A percentile compares a stretch with the other conserved stretches of the same genome.
phyloP scores from a whole-genome alignment of 1,140 invertebrate genomes.

The Drosophila sp. region DNA sequence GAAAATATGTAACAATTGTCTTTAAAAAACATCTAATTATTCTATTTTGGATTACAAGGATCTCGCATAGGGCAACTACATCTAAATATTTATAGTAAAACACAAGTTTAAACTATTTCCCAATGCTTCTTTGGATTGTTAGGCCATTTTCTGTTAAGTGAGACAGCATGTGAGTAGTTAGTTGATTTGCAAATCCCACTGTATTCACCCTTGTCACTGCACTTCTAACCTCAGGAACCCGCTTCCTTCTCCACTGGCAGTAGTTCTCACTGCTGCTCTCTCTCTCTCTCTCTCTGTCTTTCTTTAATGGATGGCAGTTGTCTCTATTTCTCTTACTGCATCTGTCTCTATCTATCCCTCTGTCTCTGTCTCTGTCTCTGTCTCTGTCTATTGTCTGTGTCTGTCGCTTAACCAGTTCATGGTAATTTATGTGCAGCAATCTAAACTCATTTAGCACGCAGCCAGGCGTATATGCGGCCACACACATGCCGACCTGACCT shows the following conservation, averaged over 20 bases:
- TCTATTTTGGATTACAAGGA: too few relatives aligned
- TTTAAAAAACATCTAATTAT: too few relatives aligned
- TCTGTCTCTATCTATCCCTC: constrained; percentile 19
- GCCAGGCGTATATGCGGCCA: constrained; percentile 58
- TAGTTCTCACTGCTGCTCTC: not conserved
- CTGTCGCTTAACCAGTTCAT: constrained; percentile 33
- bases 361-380: constrained; percentile 9
- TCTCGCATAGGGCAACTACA: too few relatives aligned
- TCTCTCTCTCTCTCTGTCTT: not conserved
- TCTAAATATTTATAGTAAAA: too few relatives aligned
- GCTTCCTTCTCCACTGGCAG: not conserved
- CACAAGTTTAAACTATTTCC: not conserved
- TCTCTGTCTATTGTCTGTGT: constrained; percentile 24
- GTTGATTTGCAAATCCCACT: constrained; percentile 1
- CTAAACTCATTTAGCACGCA: constrained; percentile 70
- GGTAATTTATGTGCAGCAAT: constrained; percentile 71
- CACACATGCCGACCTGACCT: constrained; percentile 17
- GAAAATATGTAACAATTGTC: too few relatives aligned
- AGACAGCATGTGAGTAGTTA: not conserved
- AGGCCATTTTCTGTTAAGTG: not conserved
- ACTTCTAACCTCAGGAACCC: not conserved
- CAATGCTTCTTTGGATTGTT: not conserved
- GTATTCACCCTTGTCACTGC: not conserved
- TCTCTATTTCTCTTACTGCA: not conserved
- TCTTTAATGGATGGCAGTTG: not conserved